Base-by-base conservation (phyloP, 2,113 vertebrate species). In the Cisticola juncidis region DNA sequence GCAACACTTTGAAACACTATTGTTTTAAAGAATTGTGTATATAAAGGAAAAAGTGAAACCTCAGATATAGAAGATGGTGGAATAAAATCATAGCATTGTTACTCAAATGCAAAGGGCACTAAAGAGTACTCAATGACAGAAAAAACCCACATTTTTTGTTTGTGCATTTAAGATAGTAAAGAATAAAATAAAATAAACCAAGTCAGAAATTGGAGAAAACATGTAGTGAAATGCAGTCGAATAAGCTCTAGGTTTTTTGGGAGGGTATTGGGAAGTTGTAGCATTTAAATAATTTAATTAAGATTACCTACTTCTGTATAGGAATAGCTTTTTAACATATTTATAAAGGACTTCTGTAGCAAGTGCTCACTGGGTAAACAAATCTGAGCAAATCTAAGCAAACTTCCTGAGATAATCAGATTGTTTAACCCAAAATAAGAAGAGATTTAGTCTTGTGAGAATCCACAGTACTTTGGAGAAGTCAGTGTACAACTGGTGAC, bases 271-370 rank as follows among this genome's bases (percentile, higher is more conserved):
- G 12, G 51, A 16, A 54, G 14, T 25, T 79, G 5, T 33, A 38
- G 31, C 13, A 44, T 47, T 71, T 79, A 38, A 66, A 88, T 66
- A 53, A 72, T 25, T 68, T 40, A 45, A 15, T 65, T 25, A 40
- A 17, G 31, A 45, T 83, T 74, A 31, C 1, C 11, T 77, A 28
- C 4, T 35, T 69, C 28, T 38, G 11, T 0, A 0, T 8, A 40
- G 11, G 8, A 90, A 65, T 4, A 60, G 1, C 5, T 72, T 71
- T 50, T 88, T 13, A 86, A 57, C 4, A 53, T 23, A 58, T 53
- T 68, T 83, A 16, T 48, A 35, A 73, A 88, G 26, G 17, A 45
- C 50, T 85, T 86, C 23, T 60, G 14, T 40, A 78, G 26, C 16
- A 89, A 68, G 9, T 40, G 11, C 4, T 88, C 5, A 36, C 24